Evolutionary conservation across 2,113 vertebrate species (phyloP).

Genomic region (Cryptoleucopteryx plumbea): DNA sequence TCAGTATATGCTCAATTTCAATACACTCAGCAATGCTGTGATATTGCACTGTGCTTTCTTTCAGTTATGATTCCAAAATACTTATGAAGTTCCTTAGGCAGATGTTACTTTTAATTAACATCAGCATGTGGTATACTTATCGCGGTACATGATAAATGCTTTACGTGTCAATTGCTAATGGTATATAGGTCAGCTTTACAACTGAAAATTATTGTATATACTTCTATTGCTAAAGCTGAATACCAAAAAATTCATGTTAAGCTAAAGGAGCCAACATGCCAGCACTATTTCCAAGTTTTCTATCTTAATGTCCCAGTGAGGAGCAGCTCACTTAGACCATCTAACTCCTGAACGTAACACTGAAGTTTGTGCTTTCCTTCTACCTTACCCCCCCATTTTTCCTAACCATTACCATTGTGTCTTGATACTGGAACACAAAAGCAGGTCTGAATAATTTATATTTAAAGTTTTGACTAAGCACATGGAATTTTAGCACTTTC

Average conservation of each 20-base stretch:
- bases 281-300: not conserved
- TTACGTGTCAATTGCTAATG: not conserved
- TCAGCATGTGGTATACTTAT: not conserved
- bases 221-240: not conserved
- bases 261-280: not conserved
- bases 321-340: not conserved
- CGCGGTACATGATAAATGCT: accelerated
- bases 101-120: not conserved
- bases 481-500: not conserved
- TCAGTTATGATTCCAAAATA: not conserved
- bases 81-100: not conserved
- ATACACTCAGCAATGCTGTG: too few relatives aligned
- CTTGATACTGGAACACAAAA: not conserved
- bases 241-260: not conserved
- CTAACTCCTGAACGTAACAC: not conserved
- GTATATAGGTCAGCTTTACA: not conserved
- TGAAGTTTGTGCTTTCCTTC: not conserved
- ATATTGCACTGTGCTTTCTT: not conserved
- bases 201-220: not conserved
- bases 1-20: not conserved
- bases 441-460: not conserved
- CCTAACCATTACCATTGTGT: not conserved
- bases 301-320: not conserved
- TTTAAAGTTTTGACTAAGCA: not conserved
- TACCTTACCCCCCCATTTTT: not conserved